Base-by-base conservation (phyloP, 2,797 vertebrate species). In the Lepus townsendii region DNA sequence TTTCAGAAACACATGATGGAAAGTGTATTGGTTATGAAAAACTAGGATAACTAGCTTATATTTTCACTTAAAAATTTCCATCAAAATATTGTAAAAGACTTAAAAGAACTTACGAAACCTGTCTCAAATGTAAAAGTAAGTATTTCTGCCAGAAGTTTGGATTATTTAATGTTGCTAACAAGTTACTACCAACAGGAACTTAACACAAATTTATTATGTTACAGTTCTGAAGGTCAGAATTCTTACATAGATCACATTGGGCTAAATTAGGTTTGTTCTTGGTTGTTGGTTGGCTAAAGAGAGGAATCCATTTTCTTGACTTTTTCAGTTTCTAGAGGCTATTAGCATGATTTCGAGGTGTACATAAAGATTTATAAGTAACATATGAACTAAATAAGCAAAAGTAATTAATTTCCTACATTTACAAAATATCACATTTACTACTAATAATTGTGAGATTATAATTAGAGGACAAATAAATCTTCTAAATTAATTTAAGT, bases 401-500 rank as follows among this genome's bases (percentile, higher is more conserved):
- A 83, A 68, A 77, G 6, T 19, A 54, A 60, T 62, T 88, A 77
- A 83, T 75, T 83, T 42, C 5, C 14, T 68, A 42, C 26, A 32
- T 88, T 80, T 72, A 73, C 42, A 84, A 79, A 90, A 80, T 60
- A 30, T 92, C 11, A 72, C 2, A 50, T 2, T 79, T 85, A 83
- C 24, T 87, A 24, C n/a, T 78, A 69, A 26, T 13, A 32, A 82
- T 19, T 82, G 14, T 94, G 35, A 89, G 27, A 79, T 84, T 95
- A 93, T 82, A 97, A 80, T 42, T 83, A 93, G 76, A 83, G 1
- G 16, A 77, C 19, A 96, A 96, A 93, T 95, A 84, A 13, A 93
- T 87, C 72, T 88, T 66, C n/a, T 84, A 94, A 93, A 91, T 95
- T 97, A 90, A 97, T 96, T 84, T 62, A 69, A 71, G 85, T 38